These are phyloP conservation scores for Trichonephila inaurata DNA, from an alignment of 1,140 invertebrate species.

Conservation along the genomic window DNA sequence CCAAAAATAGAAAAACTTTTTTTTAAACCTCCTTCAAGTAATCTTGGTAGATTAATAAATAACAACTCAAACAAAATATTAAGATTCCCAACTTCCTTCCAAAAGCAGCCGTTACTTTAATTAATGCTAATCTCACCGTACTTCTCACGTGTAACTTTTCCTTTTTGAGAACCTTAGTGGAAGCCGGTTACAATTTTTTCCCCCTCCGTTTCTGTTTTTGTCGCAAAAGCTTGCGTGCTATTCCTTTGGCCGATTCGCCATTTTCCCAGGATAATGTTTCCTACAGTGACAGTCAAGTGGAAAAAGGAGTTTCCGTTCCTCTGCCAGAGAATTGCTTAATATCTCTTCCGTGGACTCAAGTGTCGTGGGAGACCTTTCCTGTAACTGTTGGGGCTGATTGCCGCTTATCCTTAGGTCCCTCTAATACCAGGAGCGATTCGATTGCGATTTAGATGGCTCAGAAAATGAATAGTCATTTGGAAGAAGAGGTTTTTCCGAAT, in stretches of 20 bases:
- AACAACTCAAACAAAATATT: background rate
- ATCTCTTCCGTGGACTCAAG: conserved; percentile 3
- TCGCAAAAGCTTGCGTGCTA: conserved; percentile 25
- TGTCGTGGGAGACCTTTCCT: background rate
- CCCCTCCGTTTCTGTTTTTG: background rate
- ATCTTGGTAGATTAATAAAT: background rate
- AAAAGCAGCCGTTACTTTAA: conserved; percentile 21
- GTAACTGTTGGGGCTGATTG: too few relatives aligned
- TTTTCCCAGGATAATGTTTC: conserved; percentile 55
- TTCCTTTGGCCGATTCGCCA: background rate
- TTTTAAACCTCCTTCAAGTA: background rate
- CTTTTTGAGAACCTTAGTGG: background rate
- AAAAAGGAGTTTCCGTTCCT: conserved; percentile 41
- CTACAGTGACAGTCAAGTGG: conserved; percentile 35
- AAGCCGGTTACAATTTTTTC: background rate
- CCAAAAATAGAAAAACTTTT: too few relatives aligned
- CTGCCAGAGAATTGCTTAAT: conserved; percentile 34
- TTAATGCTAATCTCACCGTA: background rate
- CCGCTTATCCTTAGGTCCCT: too few relatives aligned
- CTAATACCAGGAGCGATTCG: too few relatives aligned
- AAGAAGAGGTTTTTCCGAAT: too few relatives aligned
- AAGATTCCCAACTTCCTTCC: background rate
- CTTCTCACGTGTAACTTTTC: background rate
- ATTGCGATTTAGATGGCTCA: too few relatives aligned
- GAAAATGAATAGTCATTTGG: too few relatives aligned